These are phyloP conservation scores for Poeciliopsis infans DNA, from an alignment of 2,797 vertebrate genomes.

Conservation along the genomic window DNA sequence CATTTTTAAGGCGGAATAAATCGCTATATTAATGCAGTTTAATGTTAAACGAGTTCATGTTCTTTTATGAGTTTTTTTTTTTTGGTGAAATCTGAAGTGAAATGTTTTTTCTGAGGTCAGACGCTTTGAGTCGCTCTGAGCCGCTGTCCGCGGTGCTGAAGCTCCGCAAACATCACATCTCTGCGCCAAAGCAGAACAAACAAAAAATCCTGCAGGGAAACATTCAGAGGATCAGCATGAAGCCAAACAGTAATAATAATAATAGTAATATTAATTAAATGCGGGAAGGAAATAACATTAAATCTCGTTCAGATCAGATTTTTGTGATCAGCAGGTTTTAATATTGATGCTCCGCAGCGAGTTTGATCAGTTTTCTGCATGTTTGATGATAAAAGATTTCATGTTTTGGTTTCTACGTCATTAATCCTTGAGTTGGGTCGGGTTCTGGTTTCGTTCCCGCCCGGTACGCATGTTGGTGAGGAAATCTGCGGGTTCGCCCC, in stretches of 20 bases:
- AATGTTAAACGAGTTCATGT: background rate
- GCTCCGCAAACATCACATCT: constrained; percentile 16
- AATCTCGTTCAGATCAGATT: background rate
- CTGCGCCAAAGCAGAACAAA: background rate
- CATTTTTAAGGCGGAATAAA: background rate
- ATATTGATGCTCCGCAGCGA: too few relatives aligned
- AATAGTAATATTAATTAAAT: background rate
- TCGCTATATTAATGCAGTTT: background rate
- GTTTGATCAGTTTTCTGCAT: background rate
- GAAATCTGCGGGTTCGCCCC: constrained; percentile 45
- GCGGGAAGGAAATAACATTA: background rate
- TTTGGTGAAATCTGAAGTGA: background rate
- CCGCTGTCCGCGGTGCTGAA: constrained; percentile 85
- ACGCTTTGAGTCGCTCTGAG: constrained; percentile 19
- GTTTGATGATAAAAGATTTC: background rate
- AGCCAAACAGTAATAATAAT: background rate
- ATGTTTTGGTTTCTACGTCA: too few relatives aligned
- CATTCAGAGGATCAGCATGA: background rate
- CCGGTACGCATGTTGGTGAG: constrained; percentile 1
- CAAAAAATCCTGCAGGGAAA: background rate
- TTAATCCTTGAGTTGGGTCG: background rate
- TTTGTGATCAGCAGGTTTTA: background rate
- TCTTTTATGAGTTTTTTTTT: background rate
- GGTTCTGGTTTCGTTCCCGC: too few relatives aligned
- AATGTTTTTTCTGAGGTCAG: constrained; percentile 22